A percentile compares a stretch with the other conserved stretches of the same genome.
Evolutionary conservation across 1,140 invertebrate species (phyloP).

Genomic region (Drosophila pruinosa): DNA sequence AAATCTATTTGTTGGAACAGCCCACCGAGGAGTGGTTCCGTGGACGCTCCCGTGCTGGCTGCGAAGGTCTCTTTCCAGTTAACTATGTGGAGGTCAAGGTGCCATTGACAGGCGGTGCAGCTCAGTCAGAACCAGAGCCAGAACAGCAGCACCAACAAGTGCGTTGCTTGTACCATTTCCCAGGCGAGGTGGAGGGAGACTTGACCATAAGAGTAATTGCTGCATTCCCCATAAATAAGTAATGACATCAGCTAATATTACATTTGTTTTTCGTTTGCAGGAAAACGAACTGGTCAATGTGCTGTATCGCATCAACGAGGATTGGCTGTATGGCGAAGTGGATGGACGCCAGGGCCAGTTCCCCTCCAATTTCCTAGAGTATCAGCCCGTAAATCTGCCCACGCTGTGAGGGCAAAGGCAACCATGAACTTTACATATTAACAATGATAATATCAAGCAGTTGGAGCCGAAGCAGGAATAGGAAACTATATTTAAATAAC

Average conservation of each 20-base stretch:
- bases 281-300: slow-evolving; percentile 87
- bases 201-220: slow-evolving; percentile 84
- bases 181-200: slow-evolving; percentile 86
- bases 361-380: slow-evolving; percentile 90
- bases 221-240: background rate
- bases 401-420: slow-evolving; percentile 52
- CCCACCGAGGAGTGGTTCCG: slow-evolving; percentile 92
- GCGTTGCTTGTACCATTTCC: slow-evolving; percentile 86
- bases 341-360: slow-evolving; percentile 89
- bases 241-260: background rate
- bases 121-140: slow-evolving; percentile 19
- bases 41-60: slow-evolving; percentile 86
- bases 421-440: slow-evolving; percentile 20
- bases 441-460: background rate
- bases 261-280: slow-evolving; percentile 46
- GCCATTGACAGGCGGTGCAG: slow-evolving; percentile 84
- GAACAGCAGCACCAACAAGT: slow-evolving; percentile 67
- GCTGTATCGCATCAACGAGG: slow-evolving; percentile 88
- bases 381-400: slow-evolving; percentile 83
- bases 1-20: slow-evolving; percentile 87
- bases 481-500: slow-evolving; percentile 29
- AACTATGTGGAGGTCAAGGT: slow-evolving; percentile 91
- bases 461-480: background rate
- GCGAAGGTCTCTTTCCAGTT: slow-evolving; percentile 91
- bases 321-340: slow-evolving; percentile 92